Evolutionary conservation across 2,888 invertebrate species (phyloP).

Genomic region (Pyrgus malvae): DNA sequence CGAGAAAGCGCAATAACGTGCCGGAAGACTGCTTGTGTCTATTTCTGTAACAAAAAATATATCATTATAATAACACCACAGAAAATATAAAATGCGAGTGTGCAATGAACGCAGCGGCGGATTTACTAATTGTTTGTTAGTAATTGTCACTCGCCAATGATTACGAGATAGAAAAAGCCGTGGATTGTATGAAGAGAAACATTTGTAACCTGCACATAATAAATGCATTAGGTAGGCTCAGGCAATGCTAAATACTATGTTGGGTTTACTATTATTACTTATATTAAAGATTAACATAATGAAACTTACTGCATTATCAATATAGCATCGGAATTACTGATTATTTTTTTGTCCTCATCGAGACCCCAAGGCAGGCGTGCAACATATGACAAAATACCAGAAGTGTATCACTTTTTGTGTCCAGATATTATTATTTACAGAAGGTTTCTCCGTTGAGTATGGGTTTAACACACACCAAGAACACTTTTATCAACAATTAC

Average conservation of each 20-base stretch:
- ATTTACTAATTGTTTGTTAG: constrained; percentile 29
- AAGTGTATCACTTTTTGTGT: constrained; percentile 53
- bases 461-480: constrained; percentile 54
- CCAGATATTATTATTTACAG: constrained; percentile 46
- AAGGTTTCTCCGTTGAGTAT: constrained; percentile 44
- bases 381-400: constrained; percentile 76
- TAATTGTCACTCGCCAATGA: constrained; percentile 34
- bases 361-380: constrained; percentile 80
- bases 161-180: constrained; percentile 33
- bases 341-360: constrained; percentile 77
- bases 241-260: constrained; percentile 25
- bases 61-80: constrained; percentile 27
- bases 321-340: constrained; percentile 71
- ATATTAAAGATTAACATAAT: constrained; percentile 42
- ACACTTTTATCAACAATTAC: constrained; percentile 55
- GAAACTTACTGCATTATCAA: constrained; percentile 78
- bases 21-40: constrained; percentile 69
- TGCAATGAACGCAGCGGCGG: constrained; percentile 17
- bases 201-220: constrained; percentile 58
- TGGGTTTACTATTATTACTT: constrained; percentile 32
- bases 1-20: constrained; percentile 64
- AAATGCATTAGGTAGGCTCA: constrained; percentile 39
- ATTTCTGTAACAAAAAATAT: constrained; percentile 75
- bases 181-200: constrained; percentile 35
- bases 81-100: constrained; percentile 10